These are phyloP conservation scores for Anorthoa munda DNA, from an alignment of 2,888 invertebrate species.

Conservation along the genomic window DNA sequence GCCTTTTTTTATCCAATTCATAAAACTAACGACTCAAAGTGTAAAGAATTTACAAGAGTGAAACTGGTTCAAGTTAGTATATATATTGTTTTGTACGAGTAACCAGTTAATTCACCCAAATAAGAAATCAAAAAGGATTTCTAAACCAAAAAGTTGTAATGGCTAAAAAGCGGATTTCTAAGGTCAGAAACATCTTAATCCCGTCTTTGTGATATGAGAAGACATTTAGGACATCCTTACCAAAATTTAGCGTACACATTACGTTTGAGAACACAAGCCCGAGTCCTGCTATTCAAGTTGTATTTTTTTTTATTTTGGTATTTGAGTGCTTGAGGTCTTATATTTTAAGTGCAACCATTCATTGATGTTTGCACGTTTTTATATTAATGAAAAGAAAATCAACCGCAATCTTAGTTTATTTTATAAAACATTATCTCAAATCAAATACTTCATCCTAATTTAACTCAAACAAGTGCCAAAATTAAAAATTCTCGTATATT, in stretches of 20 bases:
- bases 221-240: neutral
- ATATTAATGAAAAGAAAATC: neutral
- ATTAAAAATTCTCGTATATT: neutral
- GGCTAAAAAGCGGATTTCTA: neutral
- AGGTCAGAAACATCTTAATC: conserved; percentile 13
- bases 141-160: conserved; percentile 2
- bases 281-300: neutral
- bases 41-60: neutral
- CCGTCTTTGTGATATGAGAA: neutral
- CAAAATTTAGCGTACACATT: neutral
- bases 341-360: neutral
- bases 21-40: neutral
- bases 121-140: conserved; percentile 1
- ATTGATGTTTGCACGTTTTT: neutral
- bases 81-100: neutral
- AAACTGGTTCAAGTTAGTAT: conserved; percentile 5
- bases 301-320: neutral
- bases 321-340: too few relatives aligned
- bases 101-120: neutral
- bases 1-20: neutral
- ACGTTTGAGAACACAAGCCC: neutral
- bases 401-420: neutral
- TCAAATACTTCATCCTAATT: neutral
- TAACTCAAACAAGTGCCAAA: neutral
- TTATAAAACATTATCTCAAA: neutral